Percentiles rank a stretch among this genome's conserved stretches.
These are phyloP conservation scores for Uropsilus gracilis DNA, from an alignment of 2,113 vertebrate species.

Conservation along the genomic window DNA sequence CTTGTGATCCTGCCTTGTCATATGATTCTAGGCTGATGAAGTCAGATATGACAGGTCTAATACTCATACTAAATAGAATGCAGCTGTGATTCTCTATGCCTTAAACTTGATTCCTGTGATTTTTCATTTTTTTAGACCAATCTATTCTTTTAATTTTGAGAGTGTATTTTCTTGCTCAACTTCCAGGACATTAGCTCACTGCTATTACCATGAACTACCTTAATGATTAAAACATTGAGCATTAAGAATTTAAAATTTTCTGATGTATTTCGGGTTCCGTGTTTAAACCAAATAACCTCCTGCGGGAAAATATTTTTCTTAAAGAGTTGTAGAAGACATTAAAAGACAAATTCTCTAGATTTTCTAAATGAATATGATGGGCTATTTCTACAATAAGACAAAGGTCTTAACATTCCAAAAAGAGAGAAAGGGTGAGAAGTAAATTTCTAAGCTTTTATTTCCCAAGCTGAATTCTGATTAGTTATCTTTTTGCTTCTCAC, in stretches of 20 bases:
- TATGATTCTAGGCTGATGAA: slow-evolving; percentile 50
- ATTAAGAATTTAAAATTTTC: slow-evolving; percentile 33
- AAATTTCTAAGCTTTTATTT: slow-evolving; percentile 50
- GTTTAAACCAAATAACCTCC: slow-evolving; percentile 38
- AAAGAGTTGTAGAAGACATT: slow-evolving; percentile 6
- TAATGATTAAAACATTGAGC: slow-evolving; percentile 34
- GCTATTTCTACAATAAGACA: slow-evolving; percentile 5
- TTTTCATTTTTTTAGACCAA: background rate
- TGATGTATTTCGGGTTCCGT: slow-evolving; percentile 21
- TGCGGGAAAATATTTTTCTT: slow-evolving; percentile 36
- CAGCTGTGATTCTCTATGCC: background rate
- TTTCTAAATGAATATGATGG: slow-evolving; percentile 35
- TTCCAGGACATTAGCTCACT: background rate
- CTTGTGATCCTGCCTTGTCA: slow-evolving; percentile 19
- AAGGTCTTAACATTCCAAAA: background rate
- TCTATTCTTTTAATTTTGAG: slow-evolving; percentile 5
- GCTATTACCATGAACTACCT: background rate
- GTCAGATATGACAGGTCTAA: slow-evolving; percentile 19
- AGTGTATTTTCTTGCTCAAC: slow-evolving; percentile 28
- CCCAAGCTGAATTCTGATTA: slow-evolving; percentile 39
- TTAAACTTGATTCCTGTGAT: slow-evolving; percentile 34
- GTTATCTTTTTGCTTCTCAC: slow-evolving; percentile 29
- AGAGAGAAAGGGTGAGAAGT: slow-evolving; percentile 20
- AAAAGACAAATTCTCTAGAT: slow-evolving; percentile 21
- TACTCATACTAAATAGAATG: slow-evolving; percentile 58